phyloP scores from a whole-genome alignment of 2,888 invertebrate species.

The Drosophila subquinaria region DNA sequence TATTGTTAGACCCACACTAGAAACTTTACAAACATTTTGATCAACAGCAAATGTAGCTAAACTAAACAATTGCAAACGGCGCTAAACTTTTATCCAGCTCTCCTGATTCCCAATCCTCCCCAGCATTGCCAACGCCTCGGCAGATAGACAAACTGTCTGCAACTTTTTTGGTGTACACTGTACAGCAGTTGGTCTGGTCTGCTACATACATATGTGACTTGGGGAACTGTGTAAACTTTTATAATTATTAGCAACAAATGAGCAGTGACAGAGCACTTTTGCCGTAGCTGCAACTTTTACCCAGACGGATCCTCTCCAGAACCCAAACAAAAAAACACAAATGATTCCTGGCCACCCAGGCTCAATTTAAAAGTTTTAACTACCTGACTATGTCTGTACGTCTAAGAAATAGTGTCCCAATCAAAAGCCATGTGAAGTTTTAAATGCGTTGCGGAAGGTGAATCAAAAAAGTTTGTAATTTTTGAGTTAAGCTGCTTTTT shows the following conservation, averaged over 20 bases:
- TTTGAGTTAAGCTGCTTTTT: constrained; percentile 20
- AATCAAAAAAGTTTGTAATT: constrained; percentile 39
- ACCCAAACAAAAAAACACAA: constrained; percentile 54
- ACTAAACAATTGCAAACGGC: constrained; percentile 64
- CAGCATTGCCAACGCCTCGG: constrained; percentile 10
- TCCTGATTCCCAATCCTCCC: neutral
- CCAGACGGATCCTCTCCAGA: constrained; percentile 39
- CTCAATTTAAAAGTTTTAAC: constrained; percentile 80
- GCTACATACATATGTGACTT: constrained; percentile 48
- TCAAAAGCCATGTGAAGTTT: constrained; percentile 51
- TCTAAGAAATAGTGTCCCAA: constrained; percentile 59
- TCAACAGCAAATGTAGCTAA: constrained; percentile 62
- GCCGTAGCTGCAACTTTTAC: constrained; percentile 62
- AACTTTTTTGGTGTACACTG: constrained; percentile 43
- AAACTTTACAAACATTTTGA: constrained; percentile 60
- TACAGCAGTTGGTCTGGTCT: constrained; percentile 11
- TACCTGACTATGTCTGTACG: constrained; percentile 61
- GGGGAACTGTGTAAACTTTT: constrained; percentile 74
- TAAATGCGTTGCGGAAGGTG: constrained; percentile 17
- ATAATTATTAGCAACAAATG: constrained; percentile 82
- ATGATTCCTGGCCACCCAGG: constrained; percentile 63
- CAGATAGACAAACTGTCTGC: constrained; percentile 46
- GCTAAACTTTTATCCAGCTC: constrained; percentile 53
- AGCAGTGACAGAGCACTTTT: constrained; percentile 78
- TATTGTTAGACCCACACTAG: constrained; percentile 45